Conservation (phyloP, 1,140 invertebrate species). For the Apis laboriosa region DNA sequence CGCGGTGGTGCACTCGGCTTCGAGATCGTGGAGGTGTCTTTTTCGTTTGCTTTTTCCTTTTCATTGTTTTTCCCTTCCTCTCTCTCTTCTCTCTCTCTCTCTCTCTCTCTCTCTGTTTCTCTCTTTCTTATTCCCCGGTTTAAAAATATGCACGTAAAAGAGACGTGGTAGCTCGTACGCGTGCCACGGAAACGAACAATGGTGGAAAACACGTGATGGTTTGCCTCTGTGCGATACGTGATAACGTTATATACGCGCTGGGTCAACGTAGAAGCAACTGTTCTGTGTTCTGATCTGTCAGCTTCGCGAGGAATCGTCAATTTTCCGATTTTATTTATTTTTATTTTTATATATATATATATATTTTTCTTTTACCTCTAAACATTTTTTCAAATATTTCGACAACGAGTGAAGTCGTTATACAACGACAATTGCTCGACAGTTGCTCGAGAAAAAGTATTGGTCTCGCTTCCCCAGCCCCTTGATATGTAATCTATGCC, state of each 20-base stretch:
- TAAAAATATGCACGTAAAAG: slow-evolving; percentile 1
- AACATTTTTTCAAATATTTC: background rate
- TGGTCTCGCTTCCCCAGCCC: slow-evolving; percentile 32
- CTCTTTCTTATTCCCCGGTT: background rate
- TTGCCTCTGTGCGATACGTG: background rate
- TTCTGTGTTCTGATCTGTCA: background rate
- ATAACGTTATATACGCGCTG: slow-evolving; percentile 14
- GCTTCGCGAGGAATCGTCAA: slow-evolving; percentile 35
- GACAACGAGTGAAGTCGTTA: background rate
- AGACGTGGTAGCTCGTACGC: background rate
- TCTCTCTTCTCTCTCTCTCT: background rate
- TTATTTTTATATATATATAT: background rate
- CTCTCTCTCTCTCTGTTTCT: too few relatives aligned
- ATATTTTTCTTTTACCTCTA: background rate
- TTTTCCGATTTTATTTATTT: background rate
- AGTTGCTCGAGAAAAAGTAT: slow-evolving; percentile 27
- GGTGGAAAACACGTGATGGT: background rate
- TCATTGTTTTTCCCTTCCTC: background rate
- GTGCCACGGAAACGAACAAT: slow-evolving; percentile 1
- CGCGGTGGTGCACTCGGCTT: slow-evolving; percentile 41
- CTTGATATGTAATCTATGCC: slow-evolving; percentile 60
- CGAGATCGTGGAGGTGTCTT: slow-evolving; percentile 32
- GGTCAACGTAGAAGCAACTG: background rate
- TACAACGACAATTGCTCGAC: background rate
- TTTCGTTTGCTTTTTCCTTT: background rate